Conservation (phyloP, 2,113 vertebrate genomes). For the Myiozetetes cayanensis region DNA sequence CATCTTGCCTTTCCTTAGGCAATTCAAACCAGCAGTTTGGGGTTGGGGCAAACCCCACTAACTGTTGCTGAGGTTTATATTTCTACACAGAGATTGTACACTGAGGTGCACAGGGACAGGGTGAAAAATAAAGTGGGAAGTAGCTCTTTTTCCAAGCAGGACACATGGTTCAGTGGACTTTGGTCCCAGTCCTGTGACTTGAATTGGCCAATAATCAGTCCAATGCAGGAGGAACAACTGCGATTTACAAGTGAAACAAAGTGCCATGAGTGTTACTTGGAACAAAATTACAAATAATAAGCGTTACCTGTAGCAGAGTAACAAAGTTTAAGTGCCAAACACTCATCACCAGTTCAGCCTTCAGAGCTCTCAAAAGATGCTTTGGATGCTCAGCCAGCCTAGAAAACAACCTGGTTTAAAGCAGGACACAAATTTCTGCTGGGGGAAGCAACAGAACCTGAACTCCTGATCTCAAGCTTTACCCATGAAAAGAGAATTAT, state of each 20-base stretch:
- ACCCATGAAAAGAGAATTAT: neutral
- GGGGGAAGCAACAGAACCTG: neutral
- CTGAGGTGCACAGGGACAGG: neutral
- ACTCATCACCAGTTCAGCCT: neutral
- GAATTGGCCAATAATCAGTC: neutral
- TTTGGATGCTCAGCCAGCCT: neutral
- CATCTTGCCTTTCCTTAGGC: neutral
- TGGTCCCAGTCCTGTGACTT: neutral
- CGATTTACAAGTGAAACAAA: neutral
- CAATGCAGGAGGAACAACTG: neutral
- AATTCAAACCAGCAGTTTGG: neutral
- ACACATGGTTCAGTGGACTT: neutral
- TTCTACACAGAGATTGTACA: fast-evolving
- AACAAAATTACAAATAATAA: neutral
- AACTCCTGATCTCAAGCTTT: neutral
- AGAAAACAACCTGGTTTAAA: neutral
- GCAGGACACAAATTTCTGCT: neutral
- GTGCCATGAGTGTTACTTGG: neutral
- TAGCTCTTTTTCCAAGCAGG: neutral
- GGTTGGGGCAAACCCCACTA: too few relatives aligned
- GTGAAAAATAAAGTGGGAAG: neutral
- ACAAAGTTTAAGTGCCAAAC: neutral
- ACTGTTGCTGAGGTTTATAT: neutral
- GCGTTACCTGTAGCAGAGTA: neutral
- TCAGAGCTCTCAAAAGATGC: neutral